phyloP scores from a whole-genome alignment of 2,113 vertebrate genomes.

The Pollachius pollachius region DNA sequence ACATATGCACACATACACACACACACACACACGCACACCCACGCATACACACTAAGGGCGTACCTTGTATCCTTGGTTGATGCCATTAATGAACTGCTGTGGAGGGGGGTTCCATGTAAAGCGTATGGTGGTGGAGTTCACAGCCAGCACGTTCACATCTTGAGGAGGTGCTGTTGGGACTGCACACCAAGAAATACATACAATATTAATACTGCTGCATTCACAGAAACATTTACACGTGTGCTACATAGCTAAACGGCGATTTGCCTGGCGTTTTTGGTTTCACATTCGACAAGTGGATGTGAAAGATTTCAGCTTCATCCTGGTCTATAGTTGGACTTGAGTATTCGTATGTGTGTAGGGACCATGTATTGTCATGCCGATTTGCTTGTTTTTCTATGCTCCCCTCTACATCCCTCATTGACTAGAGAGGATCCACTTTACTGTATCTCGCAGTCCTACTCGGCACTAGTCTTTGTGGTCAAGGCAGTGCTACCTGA shows the following conservation, averaged over 20 bases:
- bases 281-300: too few relatives aligned
- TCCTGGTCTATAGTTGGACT: neutral
- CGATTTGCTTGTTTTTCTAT: too few relatives aligned
- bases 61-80: conserved; percentile 98
- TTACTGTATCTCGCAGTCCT: too few relatives aligned
- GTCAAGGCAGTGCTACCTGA: too few relatives aligned
- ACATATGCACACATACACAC: conserved; percentile 22
- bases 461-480: too few relatives aligned
- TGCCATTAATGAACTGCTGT: conserved; percentile 94
- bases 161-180: conserved; percentile 94
- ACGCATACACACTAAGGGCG: conserved; percentile 18
- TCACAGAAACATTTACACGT: conserved; percentile 6
- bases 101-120: conserved; percentile 92
- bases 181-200: conserved; percentile 48
- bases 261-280: neutral
- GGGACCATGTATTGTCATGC: too few relatives aligned
- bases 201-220: neutral
- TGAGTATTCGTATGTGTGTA: neutral
- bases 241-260: neutral
- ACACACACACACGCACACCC: conserved; percentile 1
- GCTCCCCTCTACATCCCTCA: too few relatives aligned
- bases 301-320: neutral
- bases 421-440: too few relatives aligned
- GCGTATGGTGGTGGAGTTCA: conserved; percentile 89
- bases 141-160: conserved; percentile 81